phyloP scores from a whole-genome alignment of 2,113 vertebrate species.

The Siphamia tubifer region DNA sequence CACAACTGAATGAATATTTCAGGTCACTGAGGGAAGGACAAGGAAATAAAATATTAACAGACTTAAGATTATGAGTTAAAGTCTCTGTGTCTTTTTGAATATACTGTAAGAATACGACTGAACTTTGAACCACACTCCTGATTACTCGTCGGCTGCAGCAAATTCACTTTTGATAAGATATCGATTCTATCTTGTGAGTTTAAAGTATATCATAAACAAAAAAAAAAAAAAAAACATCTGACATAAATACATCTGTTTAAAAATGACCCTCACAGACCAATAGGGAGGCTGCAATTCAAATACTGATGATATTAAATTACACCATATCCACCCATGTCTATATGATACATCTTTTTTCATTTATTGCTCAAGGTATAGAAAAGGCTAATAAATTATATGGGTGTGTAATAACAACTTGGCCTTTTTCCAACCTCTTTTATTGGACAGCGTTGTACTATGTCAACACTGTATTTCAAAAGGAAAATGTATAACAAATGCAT shows the following conservation, averaged over 20 bases:
- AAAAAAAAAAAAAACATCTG: slow-evolving; percentile 1
- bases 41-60: slow-evolving; percentile 71
- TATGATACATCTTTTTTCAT: neutral
- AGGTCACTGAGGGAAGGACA: slow-evolving; percentile 33
- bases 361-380: neutral
- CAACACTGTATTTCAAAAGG: slow-evolving; percentile 24
- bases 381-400: neutral
- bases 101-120: slow-evolving; percentile 52
- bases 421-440: slow-evolving; percentile 1
- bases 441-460: slow-evolving; percentile 23
- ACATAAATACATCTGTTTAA: neutral
- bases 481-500: neutral
- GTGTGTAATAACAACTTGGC: neutral
- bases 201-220: slow-evolving; percentile 12
- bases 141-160: slow-evolving; percentile 36
- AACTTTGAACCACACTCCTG: slow-evolving; percentile 65
- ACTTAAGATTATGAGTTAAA: slow-evolving; percentile 41
- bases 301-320: neutral
- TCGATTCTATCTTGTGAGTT: slow-evolving; percentile 16
- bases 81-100: slow-evolving; percentile 25
- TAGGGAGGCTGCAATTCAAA: neutral
- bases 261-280: neutral
- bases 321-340: neutral
- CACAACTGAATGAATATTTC: slow-evolving; percentile 40
- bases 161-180: slow-evolving; percentile 67